Evolutionary conservation across 2,113 vertebrate species (phyloP).

Genomic region (Malurus alboscapulatus): DNA sequence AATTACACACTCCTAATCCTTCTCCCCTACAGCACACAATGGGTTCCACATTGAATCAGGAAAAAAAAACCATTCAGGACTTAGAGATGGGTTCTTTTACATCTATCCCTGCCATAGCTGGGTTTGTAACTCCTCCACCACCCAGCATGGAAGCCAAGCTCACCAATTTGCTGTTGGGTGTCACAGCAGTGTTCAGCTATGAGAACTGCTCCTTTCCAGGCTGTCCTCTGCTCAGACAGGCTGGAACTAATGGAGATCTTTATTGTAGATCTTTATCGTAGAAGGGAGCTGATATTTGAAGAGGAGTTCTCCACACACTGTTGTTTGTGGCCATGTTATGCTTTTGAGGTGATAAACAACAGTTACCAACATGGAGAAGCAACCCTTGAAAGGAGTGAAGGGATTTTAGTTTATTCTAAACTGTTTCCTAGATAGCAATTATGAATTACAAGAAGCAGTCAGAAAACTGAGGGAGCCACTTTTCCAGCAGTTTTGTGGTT

Average conservation of each 20-base stretch:
- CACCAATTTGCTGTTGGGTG: rapidly evolving
- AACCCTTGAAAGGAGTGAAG: not conserved
- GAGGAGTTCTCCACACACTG: rapidly evolving
- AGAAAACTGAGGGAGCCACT: not conserved
- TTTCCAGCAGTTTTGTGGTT: not conserved
- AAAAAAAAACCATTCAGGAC: not conserved
- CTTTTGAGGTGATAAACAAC: not conserved
- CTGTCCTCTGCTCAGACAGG: not conserved
- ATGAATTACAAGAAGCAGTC: not conserved
- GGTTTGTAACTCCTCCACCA: not conserved
- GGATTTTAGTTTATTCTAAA: not conserved
- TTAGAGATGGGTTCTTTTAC: not conserved
- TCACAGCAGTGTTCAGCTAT: rapidly evolving
- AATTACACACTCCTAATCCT: conserved; percentile 38
- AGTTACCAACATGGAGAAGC: not conserved
- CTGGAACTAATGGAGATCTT: not conserved
- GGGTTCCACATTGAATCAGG: not conserved
- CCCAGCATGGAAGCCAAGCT: not conserved
- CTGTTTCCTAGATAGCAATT: not conserved
- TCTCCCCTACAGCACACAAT: not conserved
- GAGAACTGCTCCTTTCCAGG: not conserved
- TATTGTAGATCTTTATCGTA: not conserved
- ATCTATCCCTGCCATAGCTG: not conserved
- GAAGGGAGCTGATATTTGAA: not conserved
- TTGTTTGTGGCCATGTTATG: not conserved